Conservation (phyloP, 2,113 vertebrate genomes). For the Danionella cerebrum region DNA sequence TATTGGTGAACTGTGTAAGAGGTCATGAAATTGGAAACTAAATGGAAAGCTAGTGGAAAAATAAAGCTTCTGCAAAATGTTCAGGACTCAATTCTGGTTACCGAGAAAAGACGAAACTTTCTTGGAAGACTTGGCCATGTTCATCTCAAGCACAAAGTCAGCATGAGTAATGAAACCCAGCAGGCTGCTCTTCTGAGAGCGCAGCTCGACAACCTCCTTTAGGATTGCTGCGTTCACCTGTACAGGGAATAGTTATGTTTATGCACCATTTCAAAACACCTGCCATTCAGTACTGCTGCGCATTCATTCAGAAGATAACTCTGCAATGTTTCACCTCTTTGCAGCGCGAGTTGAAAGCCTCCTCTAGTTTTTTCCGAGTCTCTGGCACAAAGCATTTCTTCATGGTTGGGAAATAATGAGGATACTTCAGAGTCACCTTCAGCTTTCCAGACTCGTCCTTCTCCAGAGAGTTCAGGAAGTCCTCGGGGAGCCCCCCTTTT, state of each 20-base stretch:
- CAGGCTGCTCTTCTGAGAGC: constrained; percentile 76
- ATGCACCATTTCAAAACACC: not conserved
- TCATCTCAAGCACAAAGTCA: constrained; percentile 95
- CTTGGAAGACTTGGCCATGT: constrained; percentile 85
- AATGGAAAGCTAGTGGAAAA: too few species aligned
- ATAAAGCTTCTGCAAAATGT: too few species aligned
- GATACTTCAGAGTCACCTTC: constrained; percentile 93
- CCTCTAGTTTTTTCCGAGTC: constrained; percentile 79
- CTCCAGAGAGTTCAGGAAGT: constrained; percentile 87
- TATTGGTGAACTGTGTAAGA: too few species aligned
- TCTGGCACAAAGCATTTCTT: constrained; percentile 91
- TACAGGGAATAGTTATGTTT: too few species aligned
- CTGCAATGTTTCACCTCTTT: constrained; percentile 69
- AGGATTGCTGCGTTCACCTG: constrained; percentile 89
- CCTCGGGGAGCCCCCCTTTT: constrained; percentile 89
- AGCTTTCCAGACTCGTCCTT: constrained; percentile 71
- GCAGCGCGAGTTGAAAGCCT: constrained; percentile 92
- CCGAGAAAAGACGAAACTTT: constrained; percentile 82
- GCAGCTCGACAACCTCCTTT: constrained; percentile 81
- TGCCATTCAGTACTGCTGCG: not conserved
- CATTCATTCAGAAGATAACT: not conserved
- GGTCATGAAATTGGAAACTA: too few species aligned
- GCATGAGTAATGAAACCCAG: constrained; percentile 85
- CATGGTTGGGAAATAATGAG: constrained; percentile 93
- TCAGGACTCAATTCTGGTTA: too few species aligned